Conservation (phyloP, 2,888 invertebrate genomes). For the Eupithecia abbreviata region DNA sequence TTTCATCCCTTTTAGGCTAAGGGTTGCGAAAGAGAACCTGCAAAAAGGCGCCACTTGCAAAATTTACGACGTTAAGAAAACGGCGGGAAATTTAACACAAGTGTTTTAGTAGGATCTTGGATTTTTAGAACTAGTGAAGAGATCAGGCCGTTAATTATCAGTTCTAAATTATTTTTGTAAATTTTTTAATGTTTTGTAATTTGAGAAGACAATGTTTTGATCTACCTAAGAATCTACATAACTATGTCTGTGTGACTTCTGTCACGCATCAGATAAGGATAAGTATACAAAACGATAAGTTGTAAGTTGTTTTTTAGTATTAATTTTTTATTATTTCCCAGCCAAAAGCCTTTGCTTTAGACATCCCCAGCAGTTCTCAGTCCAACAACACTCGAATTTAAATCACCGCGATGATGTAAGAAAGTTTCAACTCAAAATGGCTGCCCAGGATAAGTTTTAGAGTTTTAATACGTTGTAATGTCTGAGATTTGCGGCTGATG, state of each 20-base stretch:
- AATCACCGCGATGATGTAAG: slow-evolving; percentile 75
- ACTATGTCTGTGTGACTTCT: not conserved
- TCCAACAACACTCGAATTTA: slow-evolving; percentile 70
- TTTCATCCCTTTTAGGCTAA: slow-evolving; percentile 68
- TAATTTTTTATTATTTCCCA: not conserved
- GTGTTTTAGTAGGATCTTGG: not conserved
- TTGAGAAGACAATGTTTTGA: too few relatives aligned
- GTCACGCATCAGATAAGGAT: not conserved
- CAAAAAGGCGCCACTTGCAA: slow-evolving; percentile 73
- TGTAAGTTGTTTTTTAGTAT: not conserved
- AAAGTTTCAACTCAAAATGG: slow-evolving; percentile 81
- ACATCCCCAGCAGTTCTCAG: slow-evolving; percentile 42
- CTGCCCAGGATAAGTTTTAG: slow-evolving; percentile 74
- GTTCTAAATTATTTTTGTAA: too few relatives aligned
- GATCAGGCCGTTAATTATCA: not conserved
- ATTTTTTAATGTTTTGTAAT: too few relatives aligned
- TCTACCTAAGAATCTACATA: too few relatives aligned
- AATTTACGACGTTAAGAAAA: slow-evolving; percentile 44
- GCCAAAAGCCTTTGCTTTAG: not conserved
- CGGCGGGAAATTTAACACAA: slow-evolving; percentile 40
- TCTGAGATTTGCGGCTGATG: slow-evolving; percentile 80
- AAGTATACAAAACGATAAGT: not conserved
- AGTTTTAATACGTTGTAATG: slow-evolving; percentile 83
- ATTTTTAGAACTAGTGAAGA: not conserved
- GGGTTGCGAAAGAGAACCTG: slow-evolving; percentile 79